Evolutionary conservation across 2,888 invertebrate genomes (phyloP), one percentile per base, ranked within the genome.

Genomic region (Drosophila tanythrix): DNA sequence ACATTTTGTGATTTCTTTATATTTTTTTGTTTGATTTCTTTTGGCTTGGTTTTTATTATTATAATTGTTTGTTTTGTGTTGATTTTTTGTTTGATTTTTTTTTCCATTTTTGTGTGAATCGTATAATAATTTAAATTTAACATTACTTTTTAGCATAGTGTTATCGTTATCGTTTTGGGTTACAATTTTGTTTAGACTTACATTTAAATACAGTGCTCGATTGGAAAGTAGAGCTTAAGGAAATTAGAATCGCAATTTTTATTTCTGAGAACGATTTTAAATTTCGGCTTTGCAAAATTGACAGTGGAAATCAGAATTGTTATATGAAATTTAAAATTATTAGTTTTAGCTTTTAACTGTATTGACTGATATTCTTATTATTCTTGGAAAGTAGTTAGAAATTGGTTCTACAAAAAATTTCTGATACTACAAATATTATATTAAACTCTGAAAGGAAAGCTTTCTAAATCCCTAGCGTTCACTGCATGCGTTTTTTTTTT

Each of bases 101-200:
- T 43, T 43, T 71, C 38, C 31, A 33, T 74, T 72, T 64, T 62
- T 69, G 64, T 67, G 57, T 58, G 36, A 65, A 55, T 63, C 10
- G 25, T 64, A 75, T 70, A 87, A 88, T 87, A 87, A 87, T 72
- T 87, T 87, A 87, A 58, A 51, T 81, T 87, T 88, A 89, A 89
- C 80, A 78, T 84, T 85, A 89, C 65, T 70, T 71, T 82, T 57
- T 72, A 53, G 25, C 57, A 33, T 61, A 64, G 46, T 35, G 59
- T 65, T 67, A 69, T 79, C 53, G 48, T 53, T 79, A 74, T 69
- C 51, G 70, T 65, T 52, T 36, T 48, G 46, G 53, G 35, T 18
- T 52, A 68, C 31, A 61, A 61, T 33, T 74, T 58, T 27, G 74
- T 63, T 43, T 74, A 63, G 55, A 74, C 75, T 72, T 72, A 72